Percentiles rank a stretch among this genome's conserved stretches.
These are phyloP conservation scores for Thinocorus orbignyianus DNA, from an alignment of 2,113 vertebrate species.

Conservation along the genomic window DNA sequence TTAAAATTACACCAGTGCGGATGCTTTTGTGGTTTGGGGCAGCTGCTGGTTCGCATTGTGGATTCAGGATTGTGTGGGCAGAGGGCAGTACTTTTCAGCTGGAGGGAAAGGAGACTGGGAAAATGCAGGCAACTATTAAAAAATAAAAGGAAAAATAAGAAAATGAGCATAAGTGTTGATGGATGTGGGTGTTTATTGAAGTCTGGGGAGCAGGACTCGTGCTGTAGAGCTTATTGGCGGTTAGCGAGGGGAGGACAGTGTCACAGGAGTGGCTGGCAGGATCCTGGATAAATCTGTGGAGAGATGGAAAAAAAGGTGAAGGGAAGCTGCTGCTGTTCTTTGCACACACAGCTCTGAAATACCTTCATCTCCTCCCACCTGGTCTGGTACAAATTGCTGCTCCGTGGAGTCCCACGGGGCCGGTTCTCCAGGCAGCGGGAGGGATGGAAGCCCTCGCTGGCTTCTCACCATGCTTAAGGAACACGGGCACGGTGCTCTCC, in stretches of 20 bases:
- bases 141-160: neutral
- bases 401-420: rapidly evolving
- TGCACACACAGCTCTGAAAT: neutral
- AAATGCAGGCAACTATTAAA: neutral
- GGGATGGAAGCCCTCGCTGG: neutral
- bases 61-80: rapidly evolving
- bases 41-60: neutral
- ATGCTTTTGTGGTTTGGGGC: neutral
- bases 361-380: neutral
- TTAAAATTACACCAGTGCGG: neutral
- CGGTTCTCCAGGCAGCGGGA: neutral
- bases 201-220: rapidly evolving
- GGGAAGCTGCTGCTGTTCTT: neutral
- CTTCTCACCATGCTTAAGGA: neutral
- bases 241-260: neutral
- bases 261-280: neutral
- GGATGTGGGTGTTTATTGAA: neutral
- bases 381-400: neutral
- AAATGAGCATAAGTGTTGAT: neutral
- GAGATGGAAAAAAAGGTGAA: neutral
- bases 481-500: neutral
- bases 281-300: neutral
- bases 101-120: neutral
- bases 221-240: neutral
- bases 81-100: neutral